Evolutionary conservation across 2,888 invertebrate genomes (phyloP), one percentile per base, ranked within the genome.

Genomic region (Koerneria pararmatus): DNA sequence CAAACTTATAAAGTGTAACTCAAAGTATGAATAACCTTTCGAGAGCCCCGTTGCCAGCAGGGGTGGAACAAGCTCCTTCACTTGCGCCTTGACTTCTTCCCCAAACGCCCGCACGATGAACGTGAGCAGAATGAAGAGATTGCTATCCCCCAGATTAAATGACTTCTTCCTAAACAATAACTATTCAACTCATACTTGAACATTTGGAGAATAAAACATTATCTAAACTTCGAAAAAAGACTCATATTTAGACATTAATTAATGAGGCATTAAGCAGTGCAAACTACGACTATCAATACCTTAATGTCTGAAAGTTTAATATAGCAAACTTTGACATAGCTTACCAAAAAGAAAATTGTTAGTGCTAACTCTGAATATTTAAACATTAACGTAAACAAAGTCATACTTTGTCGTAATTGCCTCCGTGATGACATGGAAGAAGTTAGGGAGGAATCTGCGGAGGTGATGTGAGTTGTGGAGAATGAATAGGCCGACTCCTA

Each of bases 101-200:
- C 69, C 65, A 0, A 93, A 90, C 0, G 95, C 91, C 84, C 91
- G 89, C 0, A 92, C 92, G 6, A 98, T 85, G 73, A 95, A 87
- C 34, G 93, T 93, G 29, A 98, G 90, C 84, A 95, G 97, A 34
- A 91, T 90, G 84, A 95, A 95, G 59, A 95, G 91, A 0, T 92
- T 89, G 0, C 93, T 91, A 82, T 97, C 95, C n/a, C 85, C 84
- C 71, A 89, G 88, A 31, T 49, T 8, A 4, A 27, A 24, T 1
- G 22, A 8, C n/a, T 49, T 48, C 71, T 84, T 85, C 82, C 91
- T 92, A n/a, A n/a, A n/a, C n/a, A n/a, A n/a, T n/a, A n/a, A n/a
- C n/a, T n/a, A n/a, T n/a, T n/a, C n/a, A n/a, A n/a, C n/a, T n/a
- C n/a, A n/a, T n/a, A n/a, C n/a, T n/a, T n/a, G n/a, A n/a, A n/a